These are phyloP conservation scores for Torymus auratus DNA, from an alignment of 2,888 invertebrate species.

Conservation along the genomic window DNA sequence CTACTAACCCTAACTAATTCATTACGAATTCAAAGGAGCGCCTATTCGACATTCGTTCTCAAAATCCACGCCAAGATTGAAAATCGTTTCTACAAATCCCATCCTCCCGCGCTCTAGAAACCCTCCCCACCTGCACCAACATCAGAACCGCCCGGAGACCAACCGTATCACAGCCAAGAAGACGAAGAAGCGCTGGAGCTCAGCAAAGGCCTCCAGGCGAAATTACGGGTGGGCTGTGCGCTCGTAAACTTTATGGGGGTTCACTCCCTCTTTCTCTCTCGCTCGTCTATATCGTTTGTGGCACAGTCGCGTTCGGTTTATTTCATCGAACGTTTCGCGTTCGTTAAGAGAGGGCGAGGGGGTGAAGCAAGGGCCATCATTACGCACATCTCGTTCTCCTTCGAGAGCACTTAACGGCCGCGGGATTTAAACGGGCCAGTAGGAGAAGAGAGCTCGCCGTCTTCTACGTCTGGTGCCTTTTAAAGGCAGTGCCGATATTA, in stretches of 20 bases:
- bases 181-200: too few relatives aligned
- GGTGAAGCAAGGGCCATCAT: conserved; percentile 8
- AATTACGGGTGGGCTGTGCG: conserved; percentile 25
- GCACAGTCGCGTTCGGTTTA: conserved; percentile 22
- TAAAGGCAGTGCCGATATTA: neutral
- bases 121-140: too few relatives aligned
- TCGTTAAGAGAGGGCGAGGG: conserved; percentile 1
- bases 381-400: conserved; percentile 37
- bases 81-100: too few relatives aligned
- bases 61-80: too few relatives aligned
- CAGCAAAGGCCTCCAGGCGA: neutral
- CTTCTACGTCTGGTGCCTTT: too few relatives aligned
- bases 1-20: too few relatives aligned
- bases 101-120: too few relatives aligned
- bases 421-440: neutral
- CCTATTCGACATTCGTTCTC: too few relatives aligned
- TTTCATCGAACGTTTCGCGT: conserved; percentile 38
- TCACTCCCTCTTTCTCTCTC: conserved; percentile 39
- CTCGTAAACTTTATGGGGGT: conserved; percentile 63
- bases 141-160: too few relatives aligned
- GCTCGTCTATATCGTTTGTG: conserved; percentile 59
- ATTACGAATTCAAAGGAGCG: too few relatives aligned
- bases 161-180: too few relatives aligned
- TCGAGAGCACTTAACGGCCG: conserved; percentile 37
- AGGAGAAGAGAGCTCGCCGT: conserved; percentile 1